A percentile compares a stretch with the other conserved stretches of the same genome.
Conservation (phyloP, 1,140 invertebrate genomes). For the Latrodectus geometricus region DNA sequence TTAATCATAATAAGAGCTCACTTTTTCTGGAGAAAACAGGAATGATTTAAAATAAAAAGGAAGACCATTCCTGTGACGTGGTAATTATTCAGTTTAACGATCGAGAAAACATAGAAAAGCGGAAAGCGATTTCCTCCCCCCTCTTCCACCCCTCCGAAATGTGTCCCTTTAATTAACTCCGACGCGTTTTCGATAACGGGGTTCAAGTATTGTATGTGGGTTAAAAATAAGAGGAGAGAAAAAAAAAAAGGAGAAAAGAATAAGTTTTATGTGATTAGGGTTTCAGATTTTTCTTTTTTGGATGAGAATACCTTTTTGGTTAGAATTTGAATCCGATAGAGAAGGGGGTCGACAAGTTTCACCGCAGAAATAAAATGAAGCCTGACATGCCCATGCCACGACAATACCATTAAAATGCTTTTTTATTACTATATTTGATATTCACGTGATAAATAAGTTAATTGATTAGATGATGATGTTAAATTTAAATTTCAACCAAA, state of each 20-base stretch:
- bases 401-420: too few relatives aligned
- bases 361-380: too few relatives aligned
- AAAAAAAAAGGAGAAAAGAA: constrained; percentile 8
- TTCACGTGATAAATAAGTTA: too few relatives aligned
- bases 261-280: constrained; percentile 45
- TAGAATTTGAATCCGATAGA: too few relatives aligned
- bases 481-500: too few relatives aligned
- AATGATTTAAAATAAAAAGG: neutral
- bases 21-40: neutral
- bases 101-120: constrained; percentile 2
- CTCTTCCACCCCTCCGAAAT: constrained; percentile 9
- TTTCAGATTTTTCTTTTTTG: neutral
- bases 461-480: too few relatives aligned
- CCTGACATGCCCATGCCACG: too few relatives aligned
- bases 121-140: neutral
- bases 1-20: neutral
- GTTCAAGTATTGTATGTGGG: neutral
- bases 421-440: too few relatives aligned
- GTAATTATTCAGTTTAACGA: constrained; percentile 61
- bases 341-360: too few relatives aligned
- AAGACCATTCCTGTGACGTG: constrained; percentile 30
- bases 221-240: neutral
- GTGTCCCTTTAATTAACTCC: constrained; percentile 56
- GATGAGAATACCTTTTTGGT: neutral
- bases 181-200: constrained; percentile 21